phyloP scores from a whole-genome alignment of 2,113 vertebrate species.

The Tyto alba region DNA sequence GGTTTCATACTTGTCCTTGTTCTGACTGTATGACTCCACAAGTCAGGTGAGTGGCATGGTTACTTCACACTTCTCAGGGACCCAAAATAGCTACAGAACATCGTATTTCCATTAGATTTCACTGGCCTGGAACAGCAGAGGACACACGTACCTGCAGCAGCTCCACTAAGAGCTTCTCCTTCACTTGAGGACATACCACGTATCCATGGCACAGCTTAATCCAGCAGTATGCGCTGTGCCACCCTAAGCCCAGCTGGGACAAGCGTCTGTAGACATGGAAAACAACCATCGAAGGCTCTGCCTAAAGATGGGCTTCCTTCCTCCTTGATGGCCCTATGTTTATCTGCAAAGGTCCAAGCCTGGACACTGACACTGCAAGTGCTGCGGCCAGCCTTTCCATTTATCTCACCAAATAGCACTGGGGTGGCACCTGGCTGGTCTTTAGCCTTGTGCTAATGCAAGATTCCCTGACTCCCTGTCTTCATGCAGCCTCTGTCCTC shows the following conservation, averaged over 20 bases:
- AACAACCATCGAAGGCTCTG: background rate
- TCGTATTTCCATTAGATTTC: background rate
- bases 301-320: background rate
- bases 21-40: background rate
- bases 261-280: fast-evolving
- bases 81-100: background rate
- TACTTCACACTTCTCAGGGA: background rate
- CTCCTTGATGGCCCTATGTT: background rate
- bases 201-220: background rate
- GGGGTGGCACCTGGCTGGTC: background rate
- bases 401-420: background rate
- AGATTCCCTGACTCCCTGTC: background rate
- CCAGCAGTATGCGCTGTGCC: background rate
- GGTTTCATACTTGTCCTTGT: background rate
- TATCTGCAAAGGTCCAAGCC: background rate
- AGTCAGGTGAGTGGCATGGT: fast-evolving
- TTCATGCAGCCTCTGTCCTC: background rate
- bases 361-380: fast-evolving
- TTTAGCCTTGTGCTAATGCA: background rate
- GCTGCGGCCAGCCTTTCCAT: background rate
- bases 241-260: background rate
- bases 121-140: background rate
- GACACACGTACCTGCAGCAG: background rate
- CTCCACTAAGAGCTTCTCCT: background rate
- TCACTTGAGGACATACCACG: fast-evolving